Base-by-base conservation (phyloP, 2,113 vertebrate genomes). In the Carassius auratus region DNA sequence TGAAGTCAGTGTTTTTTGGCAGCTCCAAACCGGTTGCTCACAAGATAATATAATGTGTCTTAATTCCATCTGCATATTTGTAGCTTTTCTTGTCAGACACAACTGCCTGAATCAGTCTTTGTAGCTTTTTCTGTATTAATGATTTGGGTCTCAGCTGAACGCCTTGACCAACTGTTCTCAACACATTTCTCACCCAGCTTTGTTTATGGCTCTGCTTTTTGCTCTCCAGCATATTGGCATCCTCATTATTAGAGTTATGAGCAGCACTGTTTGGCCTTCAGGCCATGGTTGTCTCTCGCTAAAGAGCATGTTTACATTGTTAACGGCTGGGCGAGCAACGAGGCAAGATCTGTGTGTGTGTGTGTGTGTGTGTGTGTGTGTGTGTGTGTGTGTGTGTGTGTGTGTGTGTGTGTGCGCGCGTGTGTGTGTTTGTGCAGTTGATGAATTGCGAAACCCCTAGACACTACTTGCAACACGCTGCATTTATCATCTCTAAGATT, bases 171-270 rank as follows among this genome's bases (percentile, higher is more conserved):
- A 73, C 75, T 66, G 77, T 50, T 57, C 71, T 48, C 42, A 64
- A 42, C 57, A 81, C 10, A 64, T 84, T 84, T 84, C 82, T 84
- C 86, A 73, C 50, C 81, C 68, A 30, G 86, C 57, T 42, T 69
- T 64, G 69, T 78, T 84, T 48, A 68, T 84, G 26, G 59, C 23
- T 23, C 15, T 55, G 62, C 21, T 71, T 85, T 68, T 59, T 77
- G 55, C 78, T 87, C 71, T 71, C 50, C 38, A 62, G 74, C 64
- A 69, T 88, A 85, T 88, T 75, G 86, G 78, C 86, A 85, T 85
- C 77, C 83, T 87, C 78, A 81, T 87, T 83, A 81, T 81, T 87
- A 85, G 66, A 81, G 86, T 87, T 85, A 87, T 59, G 68, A 87
- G 83, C 68, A 23, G 78, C 68, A 83, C 26, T 61, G 83, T 55